These are phyloP conservation scores for Rallus limicola DNA, from an alignment of 2,113 vertebrate genomes.

Conservation along the genomic window DNA sequence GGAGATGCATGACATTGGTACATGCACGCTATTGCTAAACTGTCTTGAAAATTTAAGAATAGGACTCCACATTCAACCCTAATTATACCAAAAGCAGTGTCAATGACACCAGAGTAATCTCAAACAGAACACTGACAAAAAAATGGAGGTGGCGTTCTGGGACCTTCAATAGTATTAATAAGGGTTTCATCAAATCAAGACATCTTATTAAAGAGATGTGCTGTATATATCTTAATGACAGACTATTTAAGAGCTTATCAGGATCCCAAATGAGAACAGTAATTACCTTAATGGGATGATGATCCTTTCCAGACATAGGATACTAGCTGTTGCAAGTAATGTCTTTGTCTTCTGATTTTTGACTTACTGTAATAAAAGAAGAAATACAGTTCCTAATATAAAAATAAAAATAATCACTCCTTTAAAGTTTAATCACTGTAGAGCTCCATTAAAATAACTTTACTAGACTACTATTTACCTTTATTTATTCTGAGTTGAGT, in stretches of 20 bases:
- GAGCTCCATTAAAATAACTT: neutral
- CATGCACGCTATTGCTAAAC: neutral
- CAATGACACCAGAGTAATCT: neutral
- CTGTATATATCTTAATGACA: slow-evolving; percentile 48
- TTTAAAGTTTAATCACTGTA: neutral
- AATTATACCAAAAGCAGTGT: neutral
- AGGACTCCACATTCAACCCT: neutral
- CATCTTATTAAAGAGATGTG: slow-evolving; percentile 37
- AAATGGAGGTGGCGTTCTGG: slow-evolving; percentile 6
- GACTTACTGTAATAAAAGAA: neutral
- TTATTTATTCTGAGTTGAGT: neutral
- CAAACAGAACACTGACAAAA: slow-evolving; percentile 2
- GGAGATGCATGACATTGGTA: neutral
- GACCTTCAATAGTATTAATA: slow-evolving; percentile 30
- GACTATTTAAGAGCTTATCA: slow-evolving; percentile 40
- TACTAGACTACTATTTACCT: neutral
- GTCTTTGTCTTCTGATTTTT: neutral
- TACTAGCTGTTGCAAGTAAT: neutral
- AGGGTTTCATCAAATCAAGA: slow-evolving; percentile 45
- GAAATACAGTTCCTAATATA: neutral
- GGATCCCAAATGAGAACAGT: slow-evolving; percentile 25
- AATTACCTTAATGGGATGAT: slow-evolving; percentile 49
- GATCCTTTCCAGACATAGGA: neutral
- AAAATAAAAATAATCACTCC: slow-evolving; percentile 16
- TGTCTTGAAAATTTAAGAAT: neutral